Percentiles rank a stretch among this genome's conserved stretches.
Conservation (phyloP, 2,888 invertebrate genomes). For the Parnassius glacialis region DNA sequence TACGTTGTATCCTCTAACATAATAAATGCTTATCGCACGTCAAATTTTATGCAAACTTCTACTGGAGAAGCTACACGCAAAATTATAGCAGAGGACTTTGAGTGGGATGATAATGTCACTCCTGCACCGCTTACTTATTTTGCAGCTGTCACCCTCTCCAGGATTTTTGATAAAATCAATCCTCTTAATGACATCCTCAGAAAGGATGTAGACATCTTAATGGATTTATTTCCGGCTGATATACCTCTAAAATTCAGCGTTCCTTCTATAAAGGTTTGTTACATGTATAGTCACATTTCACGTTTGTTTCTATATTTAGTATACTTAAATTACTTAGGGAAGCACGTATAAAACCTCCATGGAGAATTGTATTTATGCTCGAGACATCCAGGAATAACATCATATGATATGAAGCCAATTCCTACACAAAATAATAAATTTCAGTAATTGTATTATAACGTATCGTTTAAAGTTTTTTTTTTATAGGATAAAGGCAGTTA, state of each 20-base stretch:
- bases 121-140: constrained; percentile 66
- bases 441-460: no score
- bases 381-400: no score
- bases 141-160: constrained; percentile 57
- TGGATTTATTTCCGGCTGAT: constrained; percentile 82
- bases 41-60: constrained; percentile 48
- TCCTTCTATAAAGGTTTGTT: constrained; percentile 69
- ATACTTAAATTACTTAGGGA: no score
- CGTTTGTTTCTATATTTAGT: no score
- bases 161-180: constrained; percentile 70
- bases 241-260: constrained; percentile 80
- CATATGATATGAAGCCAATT: no score
- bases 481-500: no score
- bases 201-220: constrained; percentile 79
- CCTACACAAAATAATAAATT: no score
- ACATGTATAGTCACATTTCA: no score
- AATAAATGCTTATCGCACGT: constrained; percentile 54
- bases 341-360: no score
- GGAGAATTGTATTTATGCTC: no score
- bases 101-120: constrained; percentile 65
- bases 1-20: constrained; percentile 61
- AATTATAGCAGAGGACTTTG: constrained; percentile 66
- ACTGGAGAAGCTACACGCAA: constrained; percentile 52
- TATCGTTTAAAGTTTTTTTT: no score
- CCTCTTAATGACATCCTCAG: constrained; percentile 79